Conservation (phyloP, 2,797 vertebrate species). For the Sebastes jordani region DNA sequence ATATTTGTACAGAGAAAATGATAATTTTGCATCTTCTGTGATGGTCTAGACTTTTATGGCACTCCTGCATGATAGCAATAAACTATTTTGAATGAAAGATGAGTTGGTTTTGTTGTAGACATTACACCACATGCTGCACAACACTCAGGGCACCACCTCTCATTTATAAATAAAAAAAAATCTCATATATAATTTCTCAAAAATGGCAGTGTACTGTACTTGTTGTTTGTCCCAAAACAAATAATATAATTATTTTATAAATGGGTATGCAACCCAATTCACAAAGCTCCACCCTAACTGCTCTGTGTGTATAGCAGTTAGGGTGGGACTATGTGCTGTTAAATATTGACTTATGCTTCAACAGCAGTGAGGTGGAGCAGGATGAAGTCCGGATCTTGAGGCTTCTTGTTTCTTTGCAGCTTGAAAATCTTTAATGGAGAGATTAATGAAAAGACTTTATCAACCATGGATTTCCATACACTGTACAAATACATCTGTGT, state of each 20-base stretch:
- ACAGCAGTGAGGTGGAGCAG: slow-evolving; percentile 68
- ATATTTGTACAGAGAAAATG: slow-evolving; percentile 80
- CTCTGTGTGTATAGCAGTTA: slow-evolving; percentile 4
- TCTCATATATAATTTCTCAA: not conserved
- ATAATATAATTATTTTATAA: too few relatives aligned
- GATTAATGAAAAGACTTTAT: not conserved
- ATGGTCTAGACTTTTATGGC: slow-evolving; percentile 83
- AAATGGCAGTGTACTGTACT: not conserved
- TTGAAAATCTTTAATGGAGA: slow-evolving; percentile 16
- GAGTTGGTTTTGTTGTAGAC: not conserved
- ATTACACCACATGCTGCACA: not conserved
- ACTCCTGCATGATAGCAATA: slow-evolving; percentile 90
- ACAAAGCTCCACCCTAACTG: slow-evolving; percentile 9
- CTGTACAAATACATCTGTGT: slow-evolving; percentile 39
- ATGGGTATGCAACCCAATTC: not conserved
- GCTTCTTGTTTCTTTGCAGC: not conserved
- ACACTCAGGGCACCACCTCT: not conserved
- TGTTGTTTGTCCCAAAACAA: not conserved
- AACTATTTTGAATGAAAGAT: slow-evolving; percentile 86
- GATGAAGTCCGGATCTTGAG: slow-evolving; percentile 75
- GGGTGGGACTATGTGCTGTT: slow-evolving; percentile 63
- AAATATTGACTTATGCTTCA: slow-evolving; percentile 77
- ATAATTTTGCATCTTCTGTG: slow-evolving; percentile 86
- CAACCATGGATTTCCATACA: slow-evolving; percentile 51
- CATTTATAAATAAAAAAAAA: not conserved